A percentile compares a stretch with the other conserved stretches of the same genome.
These are phyloP conservation scores for Platanista minor DNA, from an alignment of 2,113 vertebrate species.

Conservation along the genomic window DNA sequence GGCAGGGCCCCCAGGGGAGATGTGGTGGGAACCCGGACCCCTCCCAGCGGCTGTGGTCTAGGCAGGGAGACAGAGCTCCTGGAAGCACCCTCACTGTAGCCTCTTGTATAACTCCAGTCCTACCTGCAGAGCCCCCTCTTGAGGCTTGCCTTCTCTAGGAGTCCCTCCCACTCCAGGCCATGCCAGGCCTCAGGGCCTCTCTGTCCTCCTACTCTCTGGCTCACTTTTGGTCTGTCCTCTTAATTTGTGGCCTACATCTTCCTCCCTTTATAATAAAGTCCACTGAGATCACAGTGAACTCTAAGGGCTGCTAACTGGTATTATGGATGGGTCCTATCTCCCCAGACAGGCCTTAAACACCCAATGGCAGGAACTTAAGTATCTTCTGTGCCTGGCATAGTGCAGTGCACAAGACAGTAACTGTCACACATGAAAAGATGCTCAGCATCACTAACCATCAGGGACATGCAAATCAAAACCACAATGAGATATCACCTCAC, in stretches of 20 bases:
- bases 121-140: neutral
- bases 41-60: neutral
- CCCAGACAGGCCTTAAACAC: neutral
- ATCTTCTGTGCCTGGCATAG: neutral
- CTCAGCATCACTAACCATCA: neutral
- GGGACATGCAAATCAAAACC: neutral
- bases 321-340: neutral
- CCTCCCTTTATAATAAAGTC: neutral
- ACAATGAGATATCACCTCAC: neutral
- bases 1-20: neutral
- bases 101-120: neutral
- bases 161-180: neutral
- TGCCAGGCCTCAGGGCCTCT: neutral
- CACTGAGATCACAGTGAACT: neutral
- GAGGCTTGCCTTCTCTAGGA: neutral
- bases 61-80: neutral
- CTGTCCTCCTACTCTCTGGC: neutral
- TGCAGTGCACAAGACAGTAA: no score
- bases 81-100: no score
- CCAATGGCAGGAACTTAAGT: neutral
- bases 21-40: fast-evolving
- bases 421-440: neutral
- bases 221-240: neutral
- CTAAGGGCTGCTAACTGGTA: neutral
- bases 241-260: neutral